Evolutionary conservation across 1,140 invertebrate genomes (phyloP), one percentile per base, ranked within the genome.

Genomic region (Drosophila willistoni): DNA sequence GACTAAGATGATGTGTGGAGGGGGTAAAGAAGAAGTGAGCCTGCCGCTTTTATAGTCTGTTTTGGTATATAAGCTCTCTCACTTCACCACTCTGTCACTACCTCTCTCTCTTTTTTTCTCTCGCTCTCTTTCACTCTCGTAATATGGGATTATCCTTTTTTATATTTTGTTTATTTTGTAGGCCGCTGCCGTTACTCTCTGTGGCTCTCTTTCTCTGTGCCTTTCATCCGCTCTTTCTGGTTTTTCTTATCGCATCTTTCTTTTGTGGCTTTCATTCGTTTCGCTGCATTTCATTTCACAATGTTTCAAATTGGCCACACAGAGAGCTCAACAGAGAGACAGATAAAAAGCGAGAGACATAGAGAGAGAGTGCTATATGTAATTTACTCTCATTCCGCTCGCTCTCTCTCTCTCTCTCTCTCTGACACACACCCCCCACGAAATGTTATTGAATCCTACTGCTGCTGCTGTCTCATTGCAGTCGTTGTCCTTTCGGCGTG

Each of bases 241-340:
- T 82, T 85, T 86, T 81, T 86, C 68, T 85, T 86, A 84, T 36
- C 56, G 29, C 56, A 59, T 69, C 65, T 70, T 73, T 73, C 64
- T 70, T 87, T 83, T 86, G 76, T 83, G 70, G 64, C 67, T 56
- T 42, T 73, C 83, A 83, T 86, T 87, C 83, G 83, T 89, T 87
- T 87, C 83, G 84, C 84, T 87, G 83, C 83, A 87, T 87, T 87
- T 89, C 84, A 87, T 80, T 87, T 80, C 79, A 80, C 69, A 34
- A 70, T 77, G 83, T 87, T 89, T 87, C 84, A 82, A 77, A 77
- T 77, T 77, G 75, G 73, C 75, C 74, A 44, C 73, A 74, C 62
- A 79, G 69, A 61, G 68, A 77, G 56, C 33, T 7, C 64, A 60
- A 54, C 41, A 34, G 54, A 41, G 22, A 59, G 61, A 55, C 42